Conservation (phyloP, 2,113 vertebrate genomes). For the Felis catus region F.catus_Fca126_mat1.0 CM031425.1:36471501-36472000, state of each 20-base stretch:
- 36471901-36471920: not conserved
- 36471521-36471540: not conserved
- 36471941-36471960: not conserved
- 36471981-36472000: not conserved
- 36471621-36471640: too few species aligned
- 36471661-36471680: too few species aligned
- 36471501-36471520: too few species aligned
- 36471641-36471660: too few species aligned
- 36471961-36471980: not conserved
- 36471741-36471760: too few species aligned
- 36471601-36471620: not conserved
- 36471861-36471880: not conserved
- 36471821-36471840: rapidly evolving
- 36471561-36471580: not conserved
- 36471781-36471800: too few species aligned
- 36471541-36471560: not conserved
- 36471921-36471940: not conserved
- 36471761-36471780: too few species aligned
- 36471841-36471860: not conserved
- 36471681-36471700: too few species aligned
- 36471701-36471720: too few species aligned
- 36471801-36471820: too few species aligned
- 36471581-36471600: not conserved
- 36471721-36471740: too few species aligned
- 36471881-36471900: not conserved